Conservation (phyloP, 2,113 vertebrate genomes). For the Tetraodon nigroviridis region DNA sequence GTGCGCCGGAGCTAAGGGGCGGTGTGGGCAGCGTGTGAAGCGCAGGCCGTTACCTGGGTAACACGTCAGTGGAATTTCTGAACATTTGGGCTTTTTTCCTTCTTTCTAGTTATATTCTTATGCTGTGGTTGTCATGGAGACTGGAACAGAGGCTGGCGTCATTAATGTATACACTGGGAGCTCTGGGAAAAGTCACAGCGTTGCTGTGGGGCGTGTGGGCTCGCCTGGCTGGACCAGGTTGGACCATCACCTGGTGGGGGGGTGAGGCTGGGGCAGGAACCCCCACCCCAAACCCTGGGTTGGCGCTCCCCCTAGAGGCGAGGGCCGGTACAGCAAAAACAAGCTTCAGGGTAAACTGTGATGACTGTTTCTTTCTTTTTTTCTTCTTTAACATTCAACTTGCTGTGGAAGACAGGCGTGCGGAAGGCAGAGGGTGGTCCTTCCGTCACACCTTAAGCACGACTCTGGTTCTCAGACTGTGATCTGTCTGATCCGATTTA, state of each 20-base stretch:
- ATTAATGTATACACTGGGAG: neutral
- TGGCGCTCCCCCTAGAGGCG: constrained; percentile 52
- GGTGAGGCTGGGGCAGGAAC: neutral
- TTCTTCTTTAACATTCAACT: no score
- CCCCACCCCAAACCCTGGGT: constrained; percentile 2
- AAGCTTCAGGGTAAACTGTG: no score
- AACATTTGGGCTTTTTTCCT: constrained; percentile 12
- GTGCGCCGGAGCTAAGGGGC: constrained; percentile 25
- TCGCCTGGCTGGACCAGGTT: no score
- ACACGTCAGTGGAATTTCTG: constrained; percentile 49
- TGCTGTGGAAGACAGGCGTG: no score
- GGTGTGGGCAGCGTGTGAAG: constrained; percentile 37
- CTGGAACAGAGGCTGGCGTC: neutral
- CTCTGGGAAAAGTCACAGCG: neutral
- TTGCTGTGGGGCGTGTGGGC: no score
- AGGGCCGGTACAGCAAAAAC: neutral
- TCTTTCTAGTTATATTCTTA: constrained; percentile 11
- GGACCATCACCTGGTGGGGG: neutral
- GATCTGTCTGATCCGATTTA: constrained; percentile 37
- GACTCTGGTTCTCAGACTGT: neutral
- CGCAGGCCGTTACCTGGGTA: constrained; percentile 61
- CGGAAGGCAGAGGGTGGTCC: neutral
- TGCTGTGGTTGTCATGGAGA: constrained; percentile 2
- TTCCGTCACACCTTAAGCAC: constrained; percentile 4
- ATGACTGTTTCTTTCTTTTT: no score